Conservation (phyloP, 1,140 invertebrate species). For the Camponotus vicinus region DNA sequence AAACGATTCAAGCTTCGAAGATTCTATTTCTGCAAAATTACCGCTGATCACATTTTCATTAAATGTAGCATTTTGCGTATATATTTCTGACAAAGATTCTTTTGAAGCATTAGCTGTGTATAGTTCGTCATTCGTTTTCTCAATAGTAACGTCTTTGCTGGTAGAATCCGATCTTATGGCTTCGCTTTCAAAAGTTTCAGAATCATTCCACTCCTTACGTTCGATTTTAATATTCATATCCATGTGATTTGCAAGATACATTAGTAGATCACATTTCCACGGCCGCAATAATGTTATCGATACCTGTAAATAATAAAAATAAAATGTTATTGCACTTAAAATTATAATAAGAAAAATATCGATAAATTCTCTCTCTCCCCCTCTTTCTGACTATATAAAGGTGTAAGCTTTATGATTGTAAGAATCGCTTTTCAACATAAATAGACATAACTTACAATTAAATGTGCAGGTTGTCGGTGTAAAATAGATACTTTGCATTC, state of each 20-base stretch:
- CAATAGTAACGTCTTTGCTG: conserved; percentile 24
- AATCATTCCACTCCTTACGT: conserved; percentile 7
- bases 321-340: neutral
- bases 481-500: conserved; percentile 70
- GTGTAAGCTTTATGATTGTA: neutral
- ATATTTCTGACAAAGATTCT: neutral
- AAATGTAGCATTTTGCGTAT: neutral
- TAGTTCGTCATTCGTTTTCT: conserved; percentile 1
- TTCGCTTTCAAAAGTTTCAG: neutral
- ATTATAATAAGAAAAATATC: neutral
- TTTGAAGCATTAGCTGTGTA: neutral
- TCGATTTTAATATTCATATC: conserved; percentile 10
- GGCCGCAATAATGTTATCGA: conserved; percentile 30
- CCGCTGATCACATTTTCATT: conserved; percentile 45
- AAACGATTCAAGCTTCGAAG: neutral
- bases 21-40: neutral
- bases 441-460: conserved; percentile 55
- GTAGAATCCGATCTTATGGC: neutral
- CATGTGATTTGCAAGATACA: neutral
- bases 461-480: conserved; percentile 43
- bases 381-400: neutral
- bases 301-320: conserved; percentile 18
- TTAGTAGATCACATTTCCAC: neutral
- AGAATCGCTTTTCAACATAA: neutral
- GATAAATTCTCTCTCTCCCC: too few relatives aligned